Conservation (phyloP, 2,797 vertebrate species). For the Chiloscyllium punctatum region DNA sequence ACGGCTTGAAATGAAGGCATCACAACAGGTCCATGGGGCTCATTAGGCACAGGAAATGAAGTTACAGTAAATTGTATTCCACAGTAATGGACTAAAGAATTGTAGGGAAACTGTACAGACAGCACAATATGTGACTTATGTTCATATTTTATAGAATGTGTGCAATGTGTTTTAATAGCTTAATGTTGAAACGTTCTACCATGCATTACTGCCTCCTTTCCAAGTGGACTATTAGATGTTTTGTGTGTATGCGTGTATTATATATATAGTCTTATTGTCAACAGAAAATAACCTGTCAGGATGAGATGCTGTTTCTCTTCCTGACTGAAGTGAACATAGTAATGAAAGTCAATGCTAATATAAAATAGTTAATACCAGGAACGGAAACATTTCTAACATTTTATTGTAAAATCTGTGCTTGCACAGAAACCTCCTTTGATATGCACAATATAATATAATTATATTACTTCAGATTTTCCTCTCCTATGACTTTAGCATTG, state of each 20-base stretch:
- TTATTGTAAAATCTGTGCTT: not conserved
- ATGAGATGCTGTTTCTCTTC: not conserved
- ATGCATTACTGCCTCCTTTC: slow-evolving; percentile 25
- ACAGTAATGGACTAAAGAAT: slow-evolving; percentile 60
- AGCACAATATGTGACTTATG: slow-evolving; percentile 30
- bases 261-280: slow-evolving; percentile 8
- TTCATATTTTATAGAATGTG: slow-evolving; percentile 33
- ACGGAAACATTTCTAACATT: not conserved
- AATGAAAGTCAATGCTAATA: not conserved
- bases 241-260: not conserved
- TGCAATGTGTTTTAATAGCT: slow-evolving; percentile 27
- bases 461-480: not conserved
- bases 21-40: slow-evolving; percentile 35
- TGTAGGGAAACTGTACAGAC: slow-evolving; percentile 36
- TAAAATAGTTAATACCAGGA: not conserved
- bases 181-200: slow-evolving; percentile 21
- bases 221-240: not conserved
- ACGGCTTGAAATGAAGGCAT: slow-evolving; percentile 33
- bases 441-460: not conserved
- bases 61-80: slow-evolving; percentile 62
- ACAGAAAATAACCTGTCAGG: slow-evolving; percentile 17
- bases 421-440: not conserved
- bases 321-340: not conserved
- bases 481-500: not conserved
- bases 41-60: slow-evolving; percentile 56